Conservation (phyloP, 2,113 vertebrate species). For the Xenopus laevis region DNA sequence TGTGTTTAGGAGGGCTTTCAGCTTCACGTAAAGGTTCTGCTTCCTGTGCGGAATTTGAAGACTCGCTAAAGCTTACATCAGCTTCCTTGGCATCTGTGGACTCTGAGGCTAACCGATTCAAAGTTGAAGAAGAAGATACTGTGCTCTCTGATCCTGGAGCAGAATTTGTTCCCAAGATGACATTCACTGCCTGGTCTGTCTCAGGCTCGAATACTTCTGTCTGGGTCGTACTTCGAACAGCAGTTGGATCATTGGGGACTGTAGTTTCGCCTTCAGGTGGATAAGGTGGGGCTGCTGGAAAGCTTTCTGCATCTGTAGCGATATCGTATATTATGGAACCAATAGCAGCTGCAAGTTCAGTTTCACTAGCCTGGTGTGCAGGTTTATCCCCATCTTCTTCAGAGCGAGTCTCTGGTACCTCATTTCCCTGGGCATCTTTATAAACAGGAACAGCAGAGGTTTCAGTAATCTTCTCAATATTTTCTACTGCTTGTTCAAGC, state of each 20-base stretch:
- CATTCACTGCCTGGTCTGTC: constrained; percentile 72
- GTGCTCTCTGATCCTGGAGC: constrained; percentile 52
- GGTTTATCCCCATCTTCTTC: constrained; percentile 83
- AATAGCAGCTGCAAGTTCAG: constrained; percentile 91
- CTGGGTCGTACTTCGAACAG: constrained; percentile 61
- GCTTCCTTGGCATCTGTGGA: constrained; percentile 64
- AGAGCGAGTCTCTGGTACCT: constrained; percentile 62
- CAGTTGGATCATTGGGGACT: constrained; percentile 63
- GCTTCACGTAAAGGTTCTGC: constrained; percentile 55
- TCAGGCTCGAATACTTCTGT: constrained; percentile 78
- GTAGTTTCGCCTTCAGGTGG: constrained; percentile 59
- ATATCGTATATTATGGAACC: constrained; percentile 93
- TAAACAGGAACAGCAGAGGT: constrained; percentile 66
- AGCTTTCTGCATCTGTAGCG: constrained; percentile 78
- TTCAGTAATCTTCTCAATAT: constrained; percentile 87
- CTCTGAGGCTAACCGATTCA: constrained; percentile 6
- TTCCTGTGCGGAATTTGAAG: constrained; percentile 59
- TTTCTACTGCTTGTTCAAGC: constrained; percentile 90
- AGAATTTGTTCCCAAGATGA: constrained; percentile 64
- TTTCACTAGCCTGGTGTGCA: constrained; percentile 85
- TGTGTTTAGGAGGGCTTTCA: constrained; percentile 76
- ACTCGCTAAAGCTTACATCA: constrained; percentile 56
- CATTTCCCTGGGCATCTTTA: constrained; percentile 69
- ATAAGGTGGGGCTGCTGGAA: constrained; percentile 68
- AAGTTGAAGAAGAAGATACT: rapidly evolving